Evolutionary conservation across 1,140 invertebrate species (phyloP).

Genomic region (Drosophila yakuba): DNA sequence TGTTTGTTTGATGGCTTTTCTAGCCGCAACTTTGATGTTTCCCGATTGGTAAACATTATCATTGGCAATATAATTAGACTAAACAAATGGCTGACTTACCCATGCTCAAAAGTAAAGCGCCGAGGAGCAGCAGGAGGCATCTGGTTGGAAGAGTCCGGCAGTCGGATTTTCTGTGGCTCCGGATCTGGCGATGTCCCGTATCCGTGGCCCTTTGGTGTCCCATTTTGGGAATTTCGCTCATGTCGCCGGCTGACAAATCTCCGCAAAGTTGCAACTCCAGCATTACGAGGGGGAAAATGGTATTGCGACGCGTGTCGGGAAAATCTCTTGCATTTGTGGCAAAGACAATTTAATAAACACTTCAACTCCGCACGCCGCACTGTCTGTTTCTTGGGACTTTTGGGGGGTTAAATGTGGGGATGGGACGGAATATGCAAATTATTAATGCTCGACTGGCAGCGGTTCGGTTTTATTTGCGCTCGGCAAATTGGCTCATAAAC

Average conservation of each 20-base stretch:
- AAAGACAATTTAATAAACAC: constrained; percentile 75
- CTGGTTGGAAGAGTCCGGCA: constrained; percentile 25
- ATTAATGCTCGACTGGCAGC: constrained; percentile 53
- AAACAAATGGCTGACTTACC: constrained; percentile 49
- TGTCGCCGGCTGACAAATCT: constrained; percentile 51
- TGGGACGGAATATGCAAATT: constrained; percentile 52
- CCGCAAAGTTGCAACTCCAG: constrained; percentile 40
- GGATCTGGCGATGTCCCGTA: constrained; percentile 28
- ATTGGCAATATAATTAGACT: constrained; percentile 24
- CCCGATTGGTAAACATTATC: constrained; percentile 26
- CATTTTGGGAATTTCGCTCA: constrained; percentile 43
- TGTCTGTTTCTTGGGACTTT: constrained; percentile 29
- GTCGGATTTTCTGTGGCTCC: constrained; percentile 17
- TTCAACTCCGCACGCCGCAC: constrained; percentile 66
- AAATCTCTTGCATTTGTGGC: constrained; percentile 63
- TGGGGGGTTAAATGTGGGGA: not conserved
- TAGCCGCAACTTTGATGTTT: constrained; percentile 22
- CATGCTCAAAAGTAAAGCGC: constrained; percentile 41
- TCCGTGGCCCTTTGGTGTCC: constrained; percentile 33
- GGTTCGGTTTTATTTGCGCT: constrained; percentile 32
- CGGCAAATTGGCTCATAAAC: constrained; percentile 54
- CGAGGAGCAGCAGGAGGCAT: constrained; percentile 32
- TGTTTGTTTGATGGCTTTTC: not conserved
- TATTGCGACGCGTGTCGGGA: constrained; percentile 15
- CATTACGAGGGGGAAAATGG: constrained; percentile 31